phyloP scores from a whole-genome alignment of 2,797 vertebrate genomes.

The Enteromius trimaculatus region DNA sequence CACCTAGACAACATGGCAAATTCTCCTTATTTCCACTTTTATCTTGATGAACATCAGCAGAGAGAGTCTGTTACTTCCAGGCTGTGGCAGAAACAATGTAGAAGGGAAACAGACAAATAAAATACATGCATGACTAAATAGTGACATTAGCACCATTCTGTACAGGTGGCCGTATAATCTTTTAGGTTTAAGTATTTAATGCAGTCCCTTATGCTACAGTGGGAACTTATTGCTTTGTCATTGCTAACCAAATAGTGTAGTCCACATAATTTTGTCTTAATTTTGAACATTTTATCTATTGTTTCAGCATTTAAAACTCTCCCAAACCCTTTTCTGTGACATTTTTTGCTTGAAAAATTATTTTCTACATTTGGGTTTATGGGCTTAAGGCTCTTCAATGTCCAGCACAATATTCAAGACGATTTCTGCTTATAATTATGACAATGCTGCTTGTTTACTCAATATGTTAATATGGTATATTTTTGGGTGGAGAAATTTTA shows the following conservation, averaged over 20 bases:
- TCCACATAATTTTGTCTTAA: not conserved
- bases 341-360: not conserved
- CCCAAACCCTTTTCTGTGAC: not conserved
- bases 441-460: not conserved
- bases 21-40: slow-evolving; percentile 32
- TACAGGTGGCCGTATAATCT: no score
- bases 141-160: no score
- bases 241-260: not conserved
- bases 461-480: not conserved
- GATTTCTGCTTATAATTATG: not conserved
- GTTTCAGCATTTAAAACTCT: not conserved
- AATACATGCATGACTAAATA: no score
- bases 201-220: not conserved
- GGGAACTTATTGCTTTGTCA: not conserved
- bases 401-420: not conserved
- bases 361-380: not conserved
- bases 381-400: not conserved
- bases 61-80: not conserved
- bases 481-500: not conserved
- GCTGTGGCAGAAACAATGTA: slow-evolving; percentile 57
- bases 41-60: slow-evolving; percentile 1
- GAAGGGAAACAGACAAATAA: slow-evolving; percentile 36
- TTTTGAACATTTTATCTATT: not conserved
- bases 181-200: no score
- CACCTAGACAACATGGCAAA: slow-evolving; percentile 68